phyloP scores from a whole-genome alignment of 2,113 vertebrate species.

The Phocoena sinus region DNA sequence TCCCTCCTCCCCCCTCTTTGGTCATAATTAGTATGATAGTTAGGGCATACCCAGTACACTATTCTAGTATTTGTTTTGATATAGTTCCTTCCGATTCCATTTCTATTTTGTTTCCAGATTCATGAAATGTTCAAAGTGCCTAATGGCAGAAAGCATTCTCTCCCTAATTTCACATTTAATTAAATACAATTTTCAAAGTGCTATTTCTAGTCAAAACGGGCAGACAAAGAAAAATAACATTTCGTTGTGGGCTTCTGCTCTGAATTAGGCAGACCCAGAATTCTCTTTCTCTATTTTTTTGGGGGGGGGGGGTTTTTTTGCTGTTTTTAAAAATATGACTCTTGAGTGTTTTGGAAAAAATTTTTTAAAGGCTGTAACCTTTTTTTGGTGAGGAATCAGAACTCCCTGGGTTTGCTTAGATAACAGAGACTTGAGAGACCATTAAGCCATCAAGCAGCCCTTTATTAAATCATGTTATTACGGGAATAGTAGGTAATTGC shows the following conservation, averaged over 20 bases:
- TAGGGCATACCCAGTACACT: background rate
- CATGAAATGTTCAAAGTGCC: background rate
- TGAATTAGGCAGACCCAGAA: background rate
- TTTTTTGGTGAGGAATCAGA: background rate
- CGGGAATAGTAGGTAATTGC: background rate
- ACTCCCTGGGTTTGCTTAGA: background rate
- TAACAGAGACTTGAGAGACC: background rate
- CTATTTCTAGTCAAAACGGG: background rate
- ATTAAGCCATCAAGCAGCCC: background rate
- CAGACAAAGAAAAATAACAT: background rate
- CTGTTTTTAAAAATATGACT: background rate
- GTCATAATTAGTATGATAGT: background rate
- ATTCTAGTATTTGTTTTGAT: background rate
- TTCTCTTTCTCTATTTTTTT: background rate
- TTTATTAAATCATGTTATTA: background rate
- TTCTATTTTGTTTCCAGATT: background rate
- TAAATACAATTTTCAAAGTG: background rate
- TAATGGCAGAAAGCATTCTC: background rate
- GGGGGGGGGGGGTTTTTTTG: too few relatives aligned
- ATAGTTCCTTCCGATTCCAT: background rate
- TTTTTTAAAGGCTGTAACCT: background rate
- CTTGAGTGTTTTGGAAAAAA: background rate
- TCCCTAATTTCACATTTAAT: constrained; percentile 12
- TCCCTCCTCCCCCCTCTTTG: background rate
- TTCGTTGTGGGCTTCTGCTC: background rate